Evolutionary conservation across 2,797 vertebrate genomes (phyloP).

Genomic region (Spheniscus humboldti): DNA sequence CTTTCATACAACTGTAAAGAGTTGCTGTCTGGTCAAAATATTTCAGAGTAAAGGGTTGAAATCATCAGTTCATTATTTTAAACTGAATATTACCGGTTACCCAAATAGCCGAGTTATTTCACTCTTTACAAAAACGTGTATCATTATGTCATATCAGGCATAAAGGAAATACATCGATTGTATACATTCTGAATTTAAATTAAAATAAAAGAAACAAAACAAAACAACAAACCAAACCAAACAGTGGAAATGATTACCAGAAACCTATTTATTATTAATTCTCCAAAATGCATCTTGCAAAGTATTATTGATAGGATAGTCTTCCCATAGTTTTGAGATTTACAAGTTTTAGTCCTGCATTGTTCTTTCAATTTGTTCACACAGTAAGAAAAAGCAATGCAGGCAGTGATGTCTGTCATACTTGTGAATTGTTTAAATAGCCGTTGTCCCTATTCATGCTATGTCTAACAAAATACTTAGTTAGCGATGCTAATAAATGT

Average conservation of each 20-base stretch:
- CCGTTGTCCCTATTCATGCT: not conserved
- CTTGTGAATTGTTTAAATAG: not conserved
- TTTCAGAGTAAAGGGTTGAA: constrained; percentile 6
- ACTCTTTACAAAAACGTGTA: not conserved
- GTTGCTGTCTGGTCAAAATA: not conserved
- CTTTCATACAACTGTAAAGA: not conserved
- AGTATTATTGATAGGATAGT: not conserved
- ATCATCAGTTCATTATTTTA: not conserved
- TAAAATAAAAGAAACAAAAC: too few relatives aligned
- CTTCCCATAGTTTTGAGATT: not conserved
- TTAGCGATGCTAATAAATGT: not conserved
- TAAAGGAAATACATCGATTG: not conserved
- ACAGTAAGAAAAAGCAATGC: not conserved
- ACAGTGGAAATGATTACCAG: not conserved
- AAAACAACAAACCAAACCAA: not conserved
- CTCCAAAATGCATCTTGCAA: not conserved
- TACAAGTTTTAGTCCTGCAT: not conserved
- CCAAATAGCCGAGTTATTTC: not conserved
- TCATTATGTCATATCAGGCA: not conserved
- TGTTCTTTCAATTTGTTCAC: constrained; percentile 10
- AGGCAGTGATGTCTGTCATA: not conserved
- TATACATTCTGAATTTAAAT: not conserved
- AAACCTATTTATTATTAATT: not conserved
- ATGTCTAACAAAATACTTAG: not conserved
- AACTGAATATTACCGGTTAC: not conserved